These are phyloP conservation scores for Lycocorax pyrrhopterus DNA, from an alignment of 2,113 vertebrate species.

Conservation along the genomic window DNA sequence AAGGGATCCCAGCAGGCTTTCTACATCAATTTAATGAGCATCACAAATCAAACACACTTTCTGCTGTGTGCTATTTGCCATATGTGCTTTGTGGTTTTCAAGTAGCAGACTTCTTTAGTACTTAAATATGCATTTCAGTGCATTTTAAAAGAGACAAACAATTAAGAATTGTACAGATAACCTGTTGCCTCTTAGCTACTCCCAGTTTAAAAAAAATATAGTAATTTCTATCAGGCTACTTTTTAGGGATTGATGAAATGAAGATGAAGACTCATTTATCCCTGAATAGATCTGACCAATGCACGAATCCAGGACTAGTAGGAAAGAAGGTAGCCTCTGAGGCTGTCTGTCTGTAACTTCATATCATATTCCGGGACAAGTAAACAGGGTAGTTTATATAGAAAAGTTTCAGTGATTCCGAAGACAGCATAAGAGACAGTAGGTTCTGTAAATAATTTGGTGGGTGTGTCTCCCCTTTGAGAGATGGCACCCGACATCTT, in stretches of 20 bases:
- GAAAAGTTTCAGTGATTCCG: neutral
- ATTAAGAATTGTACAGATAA: neutral
- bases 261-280: neutral
- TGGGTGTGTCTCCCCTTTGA: neutral
- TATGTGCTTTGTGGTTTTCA: neutral
- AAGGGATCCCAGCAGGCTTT: neutral
- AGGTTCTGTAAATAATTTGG: neutral
- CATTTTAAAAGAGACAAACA: neutral
- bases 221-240: neutral
- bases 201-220: neutral
- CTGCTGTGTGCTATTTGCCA: neutral
- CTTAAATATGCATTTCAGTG: neutral
- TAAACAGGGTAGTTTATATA: neutral
- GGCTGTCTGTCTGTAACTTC: neutral
- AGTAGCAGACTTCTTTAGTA: neutral
- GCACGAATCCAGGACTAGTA: neutral
- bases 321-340: neutral
- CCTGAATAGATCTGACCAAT: neutral
- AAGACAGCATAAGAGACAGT: neutral
- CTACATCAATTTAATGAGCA: neutral
- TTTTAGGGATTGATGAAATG: neutral
- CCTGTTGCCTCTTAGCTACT: neutral
- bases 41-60: slow-evolving; percentile 23
- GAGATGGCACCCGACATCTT: neutral
- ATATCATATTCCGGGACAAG: neutral